phyloP scores from a whole-genome alignment of 2,888 invertebrate genomes.

The Yponomeuta evonymella region DNA sequence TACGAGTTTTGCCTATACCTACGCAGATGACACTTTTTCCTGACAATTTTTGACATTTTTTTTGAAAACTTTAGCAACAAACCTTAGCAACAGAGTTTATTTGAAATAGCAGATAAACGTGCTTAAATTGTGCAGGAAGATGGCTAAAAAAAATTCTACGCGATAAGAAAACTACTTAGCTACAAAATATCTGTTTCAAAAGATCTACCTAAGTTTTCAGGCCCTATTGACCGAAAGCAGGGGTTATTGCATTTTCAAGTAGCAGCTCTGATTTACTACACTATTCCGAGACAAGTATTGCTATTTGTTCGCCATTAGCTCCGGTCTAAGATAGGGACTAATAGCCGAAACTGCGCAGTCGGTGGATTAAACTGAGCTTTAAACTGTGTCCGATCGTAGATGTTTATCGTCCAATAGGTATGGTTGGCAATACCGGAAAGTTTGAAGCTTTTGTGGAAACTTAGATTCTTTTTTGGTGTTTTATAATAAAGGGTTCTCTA shows the following conservation, averaged over 20 bases:
- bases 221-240: neutral
- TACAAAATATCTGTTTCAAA: neutral
- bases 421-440: too few species aligned
- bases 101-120: too few species aligned
- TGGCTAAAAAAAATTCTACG: neutral
- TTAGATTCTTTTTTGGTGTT: too few species aligned
- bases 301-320: neutral
- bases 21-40: too few species aligned
- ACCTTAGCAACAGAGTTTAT: too few species aligned
- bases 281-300: slow-evolving; percentile 1
- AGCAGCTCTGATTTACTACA: neutral
- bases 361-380: neutral
- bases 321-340: neutral
- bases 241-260: neutral
- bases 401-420: neutral
- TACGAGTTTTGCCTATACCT: too few species aligned
- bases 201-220: neutral
- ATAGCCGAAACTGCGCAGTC: too few species aligned
- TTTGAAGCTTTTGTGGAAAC: too few species aligned
- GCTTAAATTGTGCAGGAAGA: too few species aligned
- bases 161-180: neutral
- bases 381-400: neutral
- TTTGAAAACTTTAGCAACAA: too few species aligned
- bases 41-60: too few species aligned
- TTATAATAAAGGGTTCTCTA: too few species aligned